Conservation (phyloP, 2,113 vertebrate genomes). For the Chlorodrepanis virens region DNA sequence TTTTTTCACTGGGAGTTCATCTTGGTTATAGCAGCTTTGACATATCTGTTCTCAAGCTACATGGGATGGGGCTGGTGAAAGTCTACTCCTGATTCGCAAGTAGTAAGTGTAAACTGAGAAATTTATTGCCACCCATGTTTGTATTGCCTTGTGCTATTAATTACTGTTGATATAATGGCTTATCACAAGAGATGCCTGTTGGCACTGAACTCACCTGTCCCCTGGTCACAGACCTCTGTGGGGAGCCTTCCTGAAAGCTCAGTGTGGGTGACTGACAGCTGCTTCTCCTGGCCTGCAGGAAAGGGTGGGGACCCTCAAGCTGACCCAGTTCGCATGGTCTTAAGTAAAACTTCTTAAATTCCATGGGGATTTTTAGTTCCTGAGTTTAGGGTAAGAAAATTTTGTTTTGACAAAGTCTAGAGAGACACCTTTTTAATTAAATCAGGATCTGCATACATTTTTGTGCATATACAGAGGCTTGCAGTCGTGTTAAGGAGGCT, state of each 20-base stretch:
- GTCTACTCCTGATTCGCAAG: background rate
- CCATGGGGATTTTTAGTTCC: background rate
- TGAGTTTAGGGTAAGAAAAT: background rate
- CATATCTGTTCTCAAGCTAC: background rate
- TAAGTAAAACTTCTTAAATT: background rate
- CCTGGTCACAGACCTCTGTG: background rate
- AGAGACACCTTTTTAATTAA: background rate
- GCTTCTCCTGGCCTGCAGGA: background rate
- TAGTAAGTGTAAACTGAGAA: background rate
- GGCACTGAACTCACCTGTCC: background rate
- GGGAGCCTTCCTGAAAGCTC: background rate
- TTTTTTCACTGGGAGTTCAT: background rate
- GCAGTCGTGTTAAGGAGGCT: background rate
- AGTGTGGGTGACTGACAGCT: background rate
- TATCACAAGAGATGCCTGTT: background rate
- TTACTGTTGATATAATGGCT: background rate
- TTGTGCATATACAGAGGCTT: background rate
- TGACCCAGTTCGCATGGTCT: background rate
- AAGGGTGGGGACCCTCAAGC: background rate
- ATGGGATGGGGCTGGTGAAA: background rate
- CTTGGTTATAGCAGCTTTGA: background rate
- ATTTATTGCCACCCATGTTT: background rate
- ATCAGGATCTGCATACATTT: background rate
- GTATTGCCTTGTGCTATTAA: background rate
- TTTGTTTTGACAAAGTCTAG: background rate